Evolutionary conservation across 2,888 invertebrate species (phyloP).

Genomic region (Ariolimax columbianus): DNA sequence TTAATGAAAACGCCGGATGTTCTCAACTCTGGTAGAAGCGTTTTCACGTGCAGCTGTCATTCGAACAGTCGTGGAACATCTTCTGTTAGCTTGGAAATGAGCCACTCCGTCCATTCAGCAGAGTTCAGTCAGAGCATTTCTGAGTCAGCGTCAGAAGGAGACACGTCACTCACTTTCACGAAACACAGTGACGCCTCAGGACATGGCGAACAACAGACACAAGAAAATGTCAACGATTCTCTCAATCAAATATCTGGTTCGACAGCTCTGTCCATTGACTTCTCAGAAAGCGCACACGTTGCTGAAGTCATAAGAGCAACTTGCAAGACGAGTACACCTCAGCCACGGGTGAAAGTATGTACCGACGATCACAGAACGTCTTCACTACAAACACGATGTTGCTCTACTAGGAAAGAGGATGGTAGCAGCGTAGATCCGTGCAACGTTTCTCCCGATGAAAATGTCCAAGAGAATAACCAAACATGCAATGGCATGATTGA

Average conservation of each 20-base stretch:
- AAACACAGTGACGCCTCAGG: neutral
- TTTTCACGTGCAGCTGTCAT: slow-evolving; percentile 9
- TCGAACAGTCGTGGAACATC: neutral
- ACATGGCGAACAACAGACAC: neutral
- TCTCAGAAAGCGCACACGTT: neutral
- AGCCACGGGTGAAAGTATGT: no score
- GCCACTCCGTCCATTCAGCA: neutral
- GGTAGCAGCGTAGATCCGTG: slow-evolving; percentile 31
- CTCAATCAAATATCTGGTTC: neutral
- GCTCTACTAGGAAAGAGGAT: no score
- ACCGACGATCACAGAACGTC: neutral
- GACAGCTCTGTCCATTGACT: neutral
- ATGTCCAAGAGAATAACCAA: neutral
- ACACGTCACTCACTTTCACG: neutral
- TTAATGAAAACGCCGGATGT: neutral
- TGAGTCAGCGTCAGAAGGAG: neutral
- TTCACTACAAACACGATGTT: no score
- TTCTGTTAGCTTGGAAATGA: slow-evolving; percentile 2
- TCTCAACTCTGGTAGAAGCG: neutral
- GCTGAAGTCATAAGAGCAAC: neutral
- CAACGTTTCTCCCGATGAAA: neutral
- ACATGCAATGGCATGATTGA: neutral
- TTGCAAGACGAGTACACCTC: neutral
- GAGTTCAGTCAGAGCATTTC: neutral
- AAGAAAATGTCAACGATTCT: neutral